phyloP scores from a whole-genome alignment of 2,113 vertebrate genomes.

The Empidonax traillii region DNA sequence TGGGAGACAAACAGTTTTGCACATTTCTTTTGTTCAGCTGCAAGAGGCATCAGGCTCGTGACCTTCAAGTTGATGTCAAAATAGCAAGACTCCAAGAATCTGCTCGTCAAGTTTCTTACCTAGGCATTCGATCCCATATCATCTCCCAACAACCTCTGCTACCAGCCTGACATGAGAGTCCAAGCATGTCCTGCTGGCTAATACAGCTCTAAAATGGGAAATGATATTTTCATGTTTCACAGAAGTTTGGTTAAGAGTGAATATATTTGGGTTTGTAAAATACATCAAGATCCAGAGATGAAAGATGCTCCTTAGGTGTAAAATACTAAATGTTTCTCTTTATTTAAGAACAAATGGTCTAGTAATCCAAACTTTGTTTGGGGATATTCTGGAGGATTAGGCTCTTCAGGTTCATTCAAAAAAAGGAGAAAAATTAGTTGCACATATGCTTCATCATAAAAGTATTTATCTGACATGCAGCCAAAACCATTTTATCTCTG shows the following conservation, averaged over 20 bases:
- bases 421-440: background rate
- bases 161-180: background rate
- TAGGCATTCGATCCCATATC: background rate
- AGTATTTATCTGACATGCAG: conserved; percentile 46
- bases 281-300: background rate
- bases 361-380: background rate
- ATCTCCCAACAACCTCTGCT: background rate
- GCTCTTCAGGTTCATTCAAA: background rate
- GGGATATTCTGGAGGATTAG: conserved; percentile 1
- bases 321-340: background rate
- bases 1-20: background rate
- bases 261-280: background rate
- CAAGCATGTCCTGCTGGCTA: background rate
- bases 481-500: conserved; percentile 67
- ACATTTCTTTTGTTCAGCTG: background rate
- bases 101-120: background rate
- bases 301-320: background rate
- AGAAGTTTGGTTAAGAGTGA: background rate
- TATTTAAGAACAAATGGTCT: background rate
- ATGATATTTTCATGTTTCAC: background rate
- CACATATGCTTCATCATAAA: conserved; percentile 44
- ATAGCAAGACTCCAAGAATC: background rate
- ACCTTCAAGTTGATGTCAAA: background rate
- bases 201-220: background rate
- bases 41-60: background rate